These are phyloP conservation scores for Lagopus leucura DNA, from an alignment of 2,113 vertebrate genomes.

Conservation along the genomic window DNA sequence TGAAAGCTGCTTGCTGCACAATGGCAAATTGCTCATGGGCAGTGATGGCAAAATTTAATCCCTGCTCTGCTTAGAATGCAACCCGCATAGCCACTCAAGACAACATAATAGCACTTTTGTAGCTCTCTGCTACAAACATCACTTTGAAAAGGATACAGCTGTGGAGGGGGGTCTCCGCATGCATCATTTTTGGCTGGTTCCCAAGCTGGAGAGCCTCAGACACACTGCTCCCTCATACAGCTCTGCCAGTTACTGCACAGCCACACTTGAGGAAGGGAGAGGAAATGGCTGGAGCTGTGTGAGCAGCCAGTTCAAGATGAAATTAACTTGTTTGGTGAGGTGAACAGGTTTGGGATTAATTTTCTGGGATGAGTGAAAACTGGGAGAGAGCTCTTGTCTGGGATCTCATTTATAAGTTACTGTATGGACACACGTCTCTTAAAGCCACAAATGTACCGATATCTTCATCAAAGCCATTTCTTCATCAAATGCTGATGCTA, in stretches of 20 bases:
- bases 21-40: conserved; percentile 70
- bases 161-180: conserved; percentile 61
- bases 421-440: background rate
- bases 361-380: background rate
- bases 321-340: background rate
- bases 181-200: conserved; percentile 56
- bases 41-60: conserved; percentile 70
- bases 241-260: conserved; percentile 19
- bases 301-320: background rate
- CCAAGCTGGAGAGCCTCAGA: conserved; percentile 42
- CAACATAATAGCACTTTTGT: conserved; percentile 71
- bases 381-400: background rate
- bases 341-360: background rate
- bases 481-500: background rate
- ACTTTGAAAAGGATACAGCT: conserved; percentile 71
- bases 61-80: conserved; percentile 66
- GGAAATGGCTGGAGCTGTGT: background rate
- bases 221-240: background rate
- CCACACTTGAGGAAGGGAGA: background rate
- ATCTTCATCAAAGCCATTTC: background rate
- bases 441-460: background rate
- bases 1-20: conserved; percentile 42
- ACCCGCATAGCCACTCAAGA: conserved; percentile 65
- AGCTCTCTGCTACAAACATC: conserved; percentile 66
- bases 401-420: background rate